phyloP scores from a whole-genome alignment of 2,888 invertebrate species.

The Andrena marginata region DNA sequence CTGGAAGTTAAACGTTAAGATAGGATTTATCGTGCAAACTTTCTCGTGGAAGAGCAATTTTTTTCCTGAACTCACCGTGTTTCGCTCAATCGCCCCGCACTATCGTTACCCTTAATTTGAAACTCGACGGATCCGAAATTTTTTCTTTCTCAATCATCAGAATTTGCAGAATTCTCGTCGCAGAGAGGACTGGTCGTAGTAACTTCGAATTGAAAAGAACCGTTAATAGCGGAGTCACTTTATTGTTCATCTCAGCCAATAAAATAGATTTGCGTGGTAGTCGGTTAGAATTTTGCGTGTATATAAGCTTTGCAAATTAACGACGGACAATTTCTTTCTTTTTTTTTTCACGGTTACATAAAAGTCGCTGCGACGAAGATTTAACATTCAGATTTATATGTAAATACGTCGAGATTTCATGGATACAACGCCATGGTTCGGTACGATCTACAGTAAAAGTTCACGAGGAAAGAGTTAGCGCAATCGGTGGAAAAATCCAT shows the following conservation, averaged over 20 bases:
- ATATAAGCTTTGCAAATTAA: conserved; percentile 1
- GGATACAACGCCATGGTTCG: too few relatives aligned
- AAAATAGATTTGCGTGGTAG: conserved; percentile 40
- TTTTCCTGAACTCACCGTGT: neutral
- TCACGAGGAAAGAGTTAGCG: conserved; percentile 11
- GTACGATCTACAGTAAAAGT: neutral
- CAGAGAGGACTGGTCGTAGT: conserved; percentile 48
- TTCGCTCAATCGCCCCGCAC: neutral
- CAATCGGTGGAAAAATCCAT: conserved; percentile 43
- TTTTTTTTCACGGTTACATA: neutral
- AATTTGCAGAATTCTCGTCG: neutral
- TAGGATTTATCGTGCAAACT: too few relatives aligned
- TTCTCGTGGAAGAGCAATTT: neutral
- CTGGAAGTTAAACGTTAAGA: too few relatives aligned
- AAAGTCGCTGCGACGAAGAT: neutral
- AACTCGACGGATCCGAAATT: too few relatives aligned
- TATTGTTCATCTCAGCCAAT: conserved; percentile 74
- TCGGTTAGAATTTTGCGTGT: conserved; percentile 19
- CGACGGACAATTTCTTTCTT: too few relatives aligned
- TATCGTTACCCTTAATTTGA: neutral
- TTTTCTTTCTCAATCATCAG: neutral
- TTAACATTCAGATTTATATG: too few relatives aligned
- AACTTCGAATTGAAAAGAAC: conserved; percentile 46
- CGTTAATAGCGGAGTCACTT: conserved; percentile 62
- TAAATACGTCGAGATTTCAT: too few relatives aligned